Percentiles rank a stretch among this genome's conserved stretches.
These are phyloP conservation scores for Acromyrmex heyeri DNA, from an alignment of 1,140 invertebrate species.

Conservation along the genomic window DNA sequence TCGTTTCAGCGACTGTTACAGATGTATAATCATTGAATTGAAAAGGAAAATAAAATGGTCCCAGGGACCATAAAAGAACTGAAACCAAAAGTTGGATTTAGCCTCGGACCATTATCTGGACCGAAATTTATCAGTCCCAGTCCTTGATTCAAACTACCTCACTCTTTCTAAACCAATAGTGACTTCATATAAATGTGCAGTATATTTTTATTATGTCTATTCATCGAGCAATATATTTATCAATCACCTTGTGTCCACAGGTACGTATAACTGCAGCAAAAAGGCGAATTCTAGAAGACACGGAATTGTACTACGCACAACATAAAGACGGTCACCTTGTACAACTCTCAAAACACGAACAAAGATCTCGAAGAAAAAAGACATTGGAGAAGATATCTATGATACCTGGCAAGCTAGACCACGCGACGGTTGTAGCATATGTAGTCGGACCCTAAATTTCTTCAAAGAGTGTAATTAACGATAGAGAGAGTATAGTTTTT, in stretches of 20 bases:
- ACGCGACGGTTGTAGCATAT: constrained; percentile 95
- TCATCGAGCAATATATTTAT: constrained; percentile 16
- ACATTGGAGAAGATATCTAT: constrained; percentile 91
- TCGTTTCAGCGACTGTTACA: too few relatives aligned
- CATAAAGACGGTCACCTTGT: constrained; percentile 86
- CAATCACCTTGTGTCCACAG: constrained; percentile 73
- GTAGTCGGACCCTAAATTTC: constrained; percentile 88
- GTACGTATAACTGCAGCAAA: constrained; percentile 92
- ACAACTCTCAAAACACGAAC: constrained; percentile 88
- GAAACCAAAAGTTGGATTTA: too few relatives aligned
- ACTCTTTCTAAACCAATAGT: too few relatives aligned
- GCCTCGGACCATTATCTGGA: neutral
- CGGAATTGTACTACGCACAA: constrained; percentile 91
- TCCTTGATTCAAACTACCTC: too few relatives aligned
- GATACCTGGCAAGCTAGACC: constrained; percentile 97
- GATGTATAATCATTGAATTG: too few relatives aligned
- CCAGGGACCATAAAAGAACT: too few relatives aligned
- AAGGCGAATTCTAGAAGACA: constrained; percentile 92
- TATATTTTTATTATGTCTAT: too few relatives aligned
- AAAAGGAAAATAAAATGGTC: too few relatives aligned
- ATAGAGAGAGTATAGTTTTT: constrained; percentile 57
- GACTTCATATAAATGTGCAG: too few relatives aligned
- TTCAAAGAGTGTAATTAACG: constrained; percentile 54
- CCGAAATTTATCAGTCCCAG: too few relatives aligned
- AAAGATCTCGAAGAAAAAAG: constrained; percentile 90